A percentile compares a stretch with the other conserved stretches of the same genome.
Evolutionary conservation across 2,888 invertebrate genomes (phyloP).

Genomic region (Auanema sp.): DNA sequence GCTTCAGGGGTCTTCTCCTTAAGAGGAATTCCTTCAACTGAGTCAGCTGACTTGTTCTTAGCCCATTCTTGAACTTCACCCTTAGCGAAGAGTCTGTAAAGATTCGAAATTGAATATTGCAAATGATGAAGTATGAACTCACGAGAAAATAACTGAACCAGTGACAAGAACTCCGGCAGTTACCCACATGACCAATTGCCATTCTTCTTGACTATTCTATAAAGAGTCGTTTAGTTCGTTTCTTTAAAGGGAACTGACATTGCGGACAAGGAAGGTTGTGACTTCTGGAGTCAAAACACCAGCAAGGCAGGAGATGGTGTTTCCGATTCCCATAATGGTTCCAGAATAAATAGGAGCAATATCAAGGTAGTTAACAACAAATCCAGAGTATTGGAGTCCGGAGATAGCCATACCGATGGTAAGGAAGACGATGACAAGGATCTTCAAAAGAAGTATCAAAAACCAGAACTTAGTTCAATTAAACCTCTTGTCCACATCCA

Average conservation of each 20-base stretch:
- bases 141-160: conserved; percentile 65
- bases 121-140: background rate
- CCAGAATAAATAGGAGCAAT: conserved; percentile 62
- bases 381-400: conserved; percentile 63
- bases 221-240: conserved; percentile 13
- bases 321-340: conserved; percentile 61
- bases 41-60: conserved; percentile 25
- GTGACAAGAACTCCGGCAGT: conserved; percentile 64
- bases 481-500: conserved; percentile 60
- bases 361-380: conserved; percentile 64
- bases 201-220: conserved; percentile 60
- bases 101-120: background rate
- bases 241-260: conserved; percentile 30
- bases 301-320: conserved; percentile 64
- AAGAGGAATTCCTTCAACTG: conserved; percentile 35
- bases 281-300: conserved; percentile 61
- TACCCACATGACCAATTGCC: conserved; percentile 61
- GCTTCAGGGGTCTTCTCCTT: conserved; percentile 29
- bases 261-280: conserved; percentile 54
- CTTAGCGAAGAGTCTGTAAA: conserved; percentile 29
- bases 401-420: conserved; percentile 57
- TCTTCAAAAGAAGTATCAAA: conserved; percentile 21
- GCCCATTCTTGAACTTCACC: conserved; percentile 48
- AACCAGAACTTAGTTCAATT: no score
- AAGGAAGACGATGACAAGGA: conserved; percentile 57